phyloP scores from a whole-genome alignment of 2,797 vertebrate genomes.

The Syndactyla subalaris region DNA sequence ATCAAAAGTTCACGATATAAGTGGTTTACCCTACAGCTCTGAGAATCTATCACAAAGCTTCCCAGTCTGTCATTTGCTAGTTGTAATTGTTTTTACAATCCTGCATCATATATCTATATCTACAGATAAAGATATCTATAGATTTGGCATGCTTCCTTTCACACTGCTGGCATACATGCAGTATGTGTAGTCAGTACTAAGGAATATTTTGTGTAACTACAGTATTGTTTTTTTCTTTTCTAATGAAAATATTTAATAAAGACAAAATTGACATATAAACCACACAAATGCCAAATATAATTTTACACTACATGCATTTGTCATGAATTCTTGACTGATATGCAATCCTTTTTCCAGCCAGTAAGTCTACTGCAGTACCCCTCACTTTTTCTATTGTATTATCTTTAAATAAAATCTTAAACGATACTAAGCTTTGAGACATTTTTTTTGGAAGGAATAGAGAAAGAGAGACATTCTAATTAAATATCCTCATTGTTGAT shows the following conservation, averaged over 20 bases:
- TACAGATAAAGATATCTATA: background rate
- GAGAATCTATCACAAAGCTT: background rate
- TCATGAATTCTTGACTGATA: background rate
- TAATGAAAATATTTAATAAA: background rate
- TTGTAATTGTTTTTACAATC: background rate
- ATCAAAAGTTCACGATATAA: constrained; percentile 10
- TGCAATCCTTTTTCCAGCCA: background rate
- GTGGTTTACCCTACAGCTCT: background rate
- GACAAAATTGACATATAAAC: background rate
- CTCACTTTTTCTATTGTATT: background rate
- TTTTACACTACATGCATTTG: background rate
- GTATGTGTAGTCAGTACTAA: background rate
- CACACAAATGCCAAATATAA: background rate
- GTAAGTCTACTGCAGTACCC: background rate
- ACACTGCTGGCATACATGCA: background rate
- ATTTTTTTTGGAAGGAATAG: background rate
- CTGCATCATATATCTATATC: background rate
- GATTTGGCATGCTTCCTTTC: background rate
- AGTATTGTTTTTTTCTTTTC: background rate
- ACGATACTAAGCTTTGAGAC: background rate
- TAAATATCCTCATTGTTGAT: background rate
- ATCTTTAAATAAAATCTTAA: background rate
- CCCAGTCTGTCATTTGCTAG: background rate
- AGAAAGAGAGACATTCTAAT: constrained; percentile 29
- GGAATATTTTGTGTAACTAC: background rate